Base-by-base conservation (phyloP, 1,140 invertebrate species). In the Pseudomyrmex cubaensis region DNA sequence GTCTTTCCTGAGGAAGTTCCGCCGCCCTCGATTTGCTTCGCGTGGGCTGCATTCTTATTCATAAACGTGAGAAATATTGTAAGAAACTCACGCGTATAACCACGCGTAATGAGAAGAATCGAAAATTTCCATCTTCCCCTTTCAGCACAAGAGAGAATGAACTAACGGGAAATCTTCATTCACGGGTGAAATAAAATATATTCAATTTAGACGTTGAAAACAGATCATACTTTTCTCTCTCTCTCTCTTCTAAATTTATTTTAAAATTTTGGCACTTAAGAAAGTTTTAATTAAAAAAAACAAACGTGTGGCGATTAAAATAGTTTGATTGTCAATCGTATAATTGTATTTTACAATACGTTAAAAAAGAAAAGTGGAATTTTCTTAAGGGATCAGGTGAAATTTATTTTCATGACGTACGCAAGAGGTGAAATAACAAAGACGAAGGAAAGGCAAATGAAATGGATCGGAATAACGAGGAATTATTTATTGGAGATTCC, bases 401-500 rank as follows among this genome's bases (percentile, higher is more conserved):
- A 70, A 80, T 80, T 56, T 54, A 75, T 75, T 35, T 35, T n/a
- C 48, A 54, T 44, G 25, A 52, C 15, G 25, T n/a, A 17, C 2
- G 46, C 22, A 63, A 35, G 48, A 62, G 22, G 44, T 8, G 9
- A 77, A 56, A 67, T 70, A 35, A 35, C 59, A 13, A 50, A 72
- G 3, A 0, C 50, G n/a, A 50, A 22, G n/a, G 2, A n/a, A 15
- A 22, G 46, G 69, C 15, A 22, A n/a, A 56, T 54, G 70, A 75
- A 75, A 82, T 48, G 59, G 69, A 64, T 66, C 62, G 61, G 66
- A 46, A 73, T 66, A 84, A 76, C 72, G 69, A 54, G 59, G 74
- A 85, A 82, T 84, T 80, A 88, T 35, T 82, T 76, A 67, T 46
- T 67, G 61, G 62, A 17, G 44, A 66, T 87, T 85, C 44, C 13